These are phyloP conservation scores for Athalia cordata DNA, from an alignment of 2,888 invertebrate species.

Conservation along the genomic window DNA sequence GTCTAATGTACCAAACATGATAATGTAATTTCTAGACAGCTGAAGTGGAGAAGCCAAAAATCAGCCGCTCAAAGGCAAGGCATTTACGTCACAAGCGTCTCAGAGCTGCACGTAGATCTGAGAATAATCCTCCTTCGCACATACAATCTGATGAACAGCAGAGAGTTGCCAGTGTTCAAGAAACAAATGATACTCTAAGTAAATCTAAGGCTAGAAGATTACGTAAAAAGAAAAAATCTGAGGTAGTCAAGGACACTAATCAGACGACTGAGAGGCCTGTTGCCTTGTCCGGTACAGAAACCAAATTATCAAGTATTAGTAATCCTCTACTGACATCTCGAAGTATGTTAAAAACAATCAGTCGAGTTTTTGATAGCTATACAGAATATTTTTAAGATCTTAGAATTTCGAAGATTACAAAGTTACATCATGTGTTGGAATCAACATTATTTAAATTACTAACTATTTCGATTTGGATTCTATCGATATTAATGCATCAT, in stretches of 20 bases:
- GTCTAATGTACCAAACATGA: not conserved
- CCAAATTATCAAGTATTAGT: conserved; percentile 7
- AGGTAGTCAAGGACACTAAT: not conserved
- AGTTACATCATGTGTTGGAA: no score
- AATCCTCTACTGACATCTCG: not conserved
- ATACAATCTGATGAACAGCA: conserved; percentile 18
- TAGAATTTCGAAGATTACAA: no score
- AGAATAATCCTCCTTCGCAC: conserved; percentile 48
- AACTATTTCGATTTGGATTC: no score
- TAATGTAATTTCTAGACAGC: conserved; percentile 53
- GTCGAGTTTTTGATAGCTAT: no score
- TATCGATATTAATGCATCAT: no score
- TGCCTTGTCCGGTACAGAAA: not conserved
- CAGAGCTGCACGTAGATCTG: conserved; percentile 60
- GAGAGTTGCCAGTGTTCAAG: conserved; percentile 20
- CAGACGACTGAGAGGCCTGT: not conserved
- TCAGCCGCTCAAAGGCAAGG: conserved; percentile 63
- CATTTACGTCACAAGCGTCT: conserved; percentile 66
- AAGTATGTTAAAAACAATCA: not conserved
- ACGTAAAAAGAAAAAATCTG: conserved; percentile 38
- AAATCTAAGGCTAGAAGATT: conserved; percentile 59
- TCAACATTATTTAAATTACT: no score
- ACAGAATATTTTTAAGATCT: no score
- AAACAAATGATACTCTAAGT: conserved; percentile 43
- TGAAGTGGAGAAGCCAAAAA: conserved; percentile 53